Percentiles rank a stretch among this genome's conserved stretches.
Conservation (phyloP, 2,113 vertebrate species). For the Trogon melanurus region DNA sequence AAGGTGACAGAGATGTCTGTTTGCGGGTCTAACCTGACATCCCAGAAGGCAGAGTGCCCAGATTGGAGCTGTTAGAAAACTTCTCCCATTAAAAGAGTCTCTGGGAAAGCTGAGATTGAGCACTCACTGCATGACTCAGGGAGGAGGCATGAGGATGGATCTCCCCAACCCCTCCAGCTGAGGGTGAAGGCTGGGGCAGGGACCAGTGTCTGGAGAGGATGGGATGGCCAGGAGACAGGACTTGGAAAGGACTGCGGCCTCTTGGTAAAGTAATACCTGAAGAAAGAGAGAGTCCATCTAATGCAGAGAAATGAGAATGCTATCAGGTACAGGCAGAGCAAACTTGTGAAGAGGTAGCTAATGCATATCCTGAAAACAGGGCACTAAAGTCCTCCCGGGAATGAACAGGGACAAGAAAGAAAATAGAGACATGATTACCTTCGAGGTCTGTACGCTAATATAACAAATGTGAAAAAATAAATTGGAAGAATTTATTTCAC, state of each 20-base stretch:
- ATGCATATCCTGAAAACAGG: neutral
- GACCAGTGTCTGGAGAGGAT: neutral
- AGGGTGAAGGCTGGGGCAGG: neutral
- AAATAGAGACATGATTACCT: neutral
- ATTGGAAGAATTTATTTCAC: neutral
- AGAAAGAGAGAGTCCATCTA: neutral
- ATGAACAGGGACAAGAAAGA: neutral
- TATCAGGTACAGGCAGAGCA: neutral
- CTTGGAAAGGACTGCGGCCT: neutral
- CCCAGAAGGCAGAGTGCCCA: neutral
- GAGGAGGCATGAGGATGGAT: neutral
- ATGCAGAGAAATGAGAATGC: neutral
- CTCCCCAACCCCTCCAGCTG: neutral
- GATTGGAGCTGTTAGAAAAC: neutral
- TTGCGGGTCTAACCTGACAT: neutral
- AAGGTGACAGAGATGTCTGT: neutral
- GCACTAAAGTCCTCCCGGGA: fast-evolving
- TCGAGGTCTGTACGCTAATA: neutral
- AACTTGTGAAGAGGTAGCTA: neutral
- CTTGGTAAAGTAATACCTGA: neutral
- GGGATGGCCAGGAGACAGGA: neutral
- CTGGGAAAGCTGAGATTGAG: neutral
- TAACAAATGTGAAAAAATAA: neutral
- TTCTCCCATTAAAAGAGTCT: fast-evolving
- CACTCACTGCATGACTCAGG: fast-evolving